phyloP scores from a whole-genome alignment of 2,888 invertebrate genomes.

The Brachycybe producta region DNA sequence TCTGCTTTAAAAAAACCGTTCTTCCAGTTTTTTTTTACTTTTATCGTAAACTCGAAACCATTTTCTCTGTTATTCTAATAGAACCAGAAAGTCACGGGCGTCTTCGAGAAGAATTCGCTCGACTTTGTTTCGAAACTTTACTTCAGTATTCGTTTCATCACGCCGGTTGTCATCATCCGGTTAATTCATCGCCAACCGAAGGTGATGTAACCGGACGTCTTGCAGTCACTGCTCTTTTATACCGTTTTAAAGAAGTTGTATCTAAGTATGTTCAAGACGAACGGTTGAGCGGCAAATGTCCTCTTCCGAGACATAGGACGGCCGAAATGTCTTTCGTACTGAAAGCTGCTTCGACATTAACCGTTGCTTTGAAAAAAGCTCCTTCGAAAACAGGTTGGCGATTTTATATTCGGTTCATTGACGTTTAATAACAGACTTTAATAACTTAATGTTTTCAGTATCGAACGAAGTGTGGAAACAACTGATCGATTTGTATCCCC shows the following conservation, averaged over 20 bases:
- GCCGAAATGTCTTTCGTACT: constrained; percentile 93
- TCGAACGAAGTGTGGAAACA: constrained; percentile 86
- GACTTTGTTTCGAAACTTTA: constrained; percentile 89
- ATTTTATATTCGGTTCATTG: neutral
- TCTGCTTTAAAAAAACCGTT: too few relatives aligned
- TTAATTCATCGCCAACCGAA: constrained; percentile 33
- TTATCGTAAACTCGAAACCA: neutral
- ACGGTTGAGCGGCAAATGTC: constrained; percentile 68
- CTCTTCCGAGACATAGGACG: constrained; percentile 72
- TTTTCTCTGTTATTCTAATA: constrained; percentile 27
- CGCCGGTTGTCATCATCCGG: constrained; percentile 30
- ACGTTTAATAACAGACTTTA: neutral
- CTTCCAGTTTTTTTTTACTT: neutral
- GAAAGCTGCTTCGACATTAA: constrained; percentile 82
- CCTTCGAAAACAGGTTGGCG: constrained; percentile 65
- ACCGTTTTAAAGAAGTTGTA: constrained; percentile 84
- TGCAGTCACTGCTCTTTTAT: constrained; percentile 81
- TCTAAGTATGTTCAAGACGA: constrained; percentile 75
- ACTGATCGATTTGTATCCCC: constrained; percentile 78
- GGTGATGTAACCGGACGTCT: constrained; percentile 44
- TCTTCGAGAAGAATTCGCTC: constrained; percentile 86
- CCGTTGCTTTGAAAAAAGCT: constrained; percentile 83
- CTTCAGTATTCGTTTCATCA: constrained; percentile 66
- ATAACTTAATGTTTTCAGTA: constrained; percentile 42
- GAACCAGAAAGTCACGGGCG: constrained; percentile 62